These are phyloP conservation scores for Rhinophrynus dorsalis DNA, from an alignment of 2,797 vertebrate genomes.

Conservation along the genomic window DNA sequence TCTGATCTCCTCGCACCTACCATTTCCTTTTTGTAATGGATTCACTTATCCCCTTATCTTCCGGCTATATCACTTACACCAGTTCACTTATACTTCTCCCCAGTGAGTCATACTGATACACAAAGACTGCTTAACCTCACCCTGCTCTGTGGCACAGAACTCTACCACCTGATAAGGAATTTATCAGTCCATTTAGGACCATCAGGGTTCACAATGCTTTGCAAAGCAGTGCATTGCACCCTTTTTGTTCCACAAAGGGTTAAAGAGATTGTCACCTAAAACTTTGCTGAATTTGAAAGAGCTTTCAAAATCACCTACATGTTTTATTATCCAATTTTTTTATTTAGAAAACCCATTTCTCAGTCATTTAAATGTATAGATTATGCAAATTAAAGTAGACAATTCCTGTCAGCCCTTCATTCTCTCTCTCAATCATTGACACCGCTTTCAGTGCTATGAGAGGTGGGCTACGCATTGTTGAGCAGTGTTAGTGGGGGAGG, in stretches of 20 bases:
- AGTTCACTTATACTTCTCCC: background rate
- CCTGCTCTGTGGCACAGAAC: background rate
- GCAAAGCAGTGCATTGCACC: too few relatives aligned
- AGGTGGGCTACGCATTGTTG: too few relatives aligned
- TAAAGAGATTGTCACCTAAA: background rate
- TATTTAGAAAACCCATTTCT: background rate
- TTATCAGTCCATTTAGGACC: too few relatives aligned
- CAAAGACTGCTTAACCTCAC: background rate
- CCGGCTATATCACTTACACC: background rate
- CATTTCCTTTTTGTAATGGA: background rate
- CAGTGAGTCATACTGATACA: slow-evolving; percentile 4
- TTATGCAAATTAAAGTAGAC: too few relatives aligned
- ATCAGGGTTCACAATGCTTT: too few relatives aligned
- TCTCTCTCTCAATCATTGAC: too few relatives aligned
- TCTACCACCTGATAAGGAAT: too few relatives aligned
- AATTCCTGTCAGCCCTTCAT: background rate
- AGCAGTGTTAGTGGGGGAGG: too few relatives aligned
- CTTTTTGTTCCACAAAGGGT: background rate
- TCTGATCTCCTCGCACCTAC: background rate
- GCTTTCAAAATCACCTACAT: too few relatives aligned
- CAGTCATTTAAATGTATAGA: background rate
- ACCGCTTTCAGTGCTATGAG: too few relatives aligned
- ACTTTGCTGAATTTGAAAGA: too few relatives aligned
- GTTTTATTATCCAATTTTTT: too few relatives aligned
- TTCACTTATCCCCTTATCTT: background rate